Base-by-base conservation (phyloP, 2,113 vertebrate species). In the Macrotis lagotis region DNA sequence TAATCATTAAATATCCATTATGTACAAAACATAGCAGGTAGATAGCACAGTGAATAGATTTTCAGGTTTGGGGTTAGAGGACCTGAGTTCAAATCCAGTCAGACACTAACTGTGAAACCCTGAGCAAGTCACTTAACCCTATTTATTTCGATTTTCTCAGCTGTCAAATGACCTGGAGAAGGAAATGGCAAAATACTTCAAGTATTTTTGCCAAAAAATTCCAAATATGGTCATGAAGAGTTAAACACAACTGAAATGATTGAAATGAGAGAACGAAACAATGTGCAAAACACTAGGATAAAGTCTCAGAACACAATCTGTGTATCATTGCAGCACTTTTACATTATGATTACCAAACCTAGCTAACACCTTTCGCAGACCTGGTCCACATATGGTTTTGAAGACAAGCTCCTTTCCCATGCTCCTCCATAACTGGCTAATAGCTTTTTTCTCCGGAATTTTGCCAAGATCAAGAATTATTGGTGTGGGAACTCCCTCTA, bases 381-480 rank as follows among this genome's bases (percentile, higher is more conserved):
- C 16, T 59, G 50, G 44, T 66, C 51, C n/a, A n/a, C 14, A n/a
- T 83, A 51, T 90, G 51, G 6, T 96, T 94, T 93, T 94, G 37
- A 48, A 88, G 11, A 28, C 47, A 49, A 89, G 52, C n/a, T n/a
- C 28, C 74, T 53, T 55, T 24, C 3, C 50, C 88, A 90, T 90
- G 37, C 2, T 51, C 91, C 55, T 91, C 92, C 52, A 52, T 16
- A 74, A 74, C 19, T 44, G 66, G n/a, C 11, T 59, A 59, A 59
- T 31, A 59, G 10, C 10, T 14, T 14, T 59, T 37, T 4, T 12
- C 55, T 28, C 28, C 14, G 12, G 9, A 16, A 83, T 44, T 83
- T 83, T 24, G 19, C n/a, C 37, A 83, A 44, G n/a, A 19, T 44
- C n/a, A 44, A 22, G 66, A 44, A 44, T 83, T 44, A 37, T n/a